These are phyloP conservation scores for Tetragnatha montana DNA, from an alignment of 2,888 invertebrate species.

Conservation along the genomic window DNA sequence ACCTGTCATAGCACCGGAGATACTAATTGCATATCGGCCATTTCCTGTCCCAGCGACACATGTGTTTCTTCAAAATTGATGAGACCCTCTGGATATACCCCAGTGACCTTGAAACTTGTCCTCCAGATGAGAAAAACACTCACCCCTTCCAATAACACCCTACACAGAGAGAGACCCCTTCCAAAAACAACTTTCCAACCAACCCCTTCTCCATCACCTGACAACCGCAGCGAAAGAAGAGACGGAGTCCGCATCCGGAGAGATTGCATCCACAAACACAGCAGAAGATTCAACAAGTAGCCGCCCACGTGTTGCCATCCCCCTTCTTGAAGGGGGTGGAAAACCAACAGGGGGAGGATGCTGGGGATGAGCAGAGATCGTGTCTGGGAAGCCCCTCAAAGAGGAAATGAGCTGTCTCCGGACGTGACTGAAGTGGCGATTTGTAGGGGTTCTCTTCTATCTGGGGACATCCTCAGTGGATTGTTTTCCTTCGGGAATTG, in stretches of 20 bases:
- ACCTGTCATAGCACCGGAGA: background rate
- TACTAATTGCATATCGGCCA: background rate
- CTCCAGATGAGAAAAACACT: background rate
- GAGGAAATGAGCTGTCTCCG: conserved; percentile 70
- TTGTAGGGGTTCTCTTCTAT: conserved; percentile 52
- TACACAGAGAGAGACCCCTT: background rate
- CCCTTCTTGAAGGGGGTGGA: conserved; percentile 16
- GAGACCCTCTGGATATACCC: background rate
- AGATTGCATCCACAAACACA: conserved; percentile 18
- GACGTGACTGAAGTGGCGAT: conserved; percentile 41
- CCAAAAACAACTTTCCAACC: background rate
- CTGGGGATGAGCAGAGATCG: conserved; percentile 62
- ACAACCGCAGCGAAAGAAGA: background rate
- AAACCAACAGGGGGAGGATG: background rate
- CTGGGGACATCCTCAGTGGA: conserved; percentile 2
- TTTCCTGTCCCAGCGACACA: background rate
- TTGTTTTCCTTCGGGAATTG: background rate
- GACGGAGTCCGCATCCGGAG: background rate
- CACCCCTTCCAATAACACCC: background rate
- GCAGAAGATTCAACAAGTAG: conserved; percentile 59
- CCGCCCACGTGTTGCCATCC: conserved; percentile 60
- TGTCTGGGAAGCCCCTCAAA: conserved; percentile 64
- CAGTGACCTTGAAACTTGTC: background rate
- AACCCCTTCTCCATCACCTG: background rate
- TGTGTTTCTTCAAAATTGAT: background rate